Percentiles rank a stretch among this genome's conserved stretches.
These are phyloP conservation scores for Sycophila texana DNA, from an alignment of 2,888 invertebrate species.

Conservation along the genomic window DNA sequence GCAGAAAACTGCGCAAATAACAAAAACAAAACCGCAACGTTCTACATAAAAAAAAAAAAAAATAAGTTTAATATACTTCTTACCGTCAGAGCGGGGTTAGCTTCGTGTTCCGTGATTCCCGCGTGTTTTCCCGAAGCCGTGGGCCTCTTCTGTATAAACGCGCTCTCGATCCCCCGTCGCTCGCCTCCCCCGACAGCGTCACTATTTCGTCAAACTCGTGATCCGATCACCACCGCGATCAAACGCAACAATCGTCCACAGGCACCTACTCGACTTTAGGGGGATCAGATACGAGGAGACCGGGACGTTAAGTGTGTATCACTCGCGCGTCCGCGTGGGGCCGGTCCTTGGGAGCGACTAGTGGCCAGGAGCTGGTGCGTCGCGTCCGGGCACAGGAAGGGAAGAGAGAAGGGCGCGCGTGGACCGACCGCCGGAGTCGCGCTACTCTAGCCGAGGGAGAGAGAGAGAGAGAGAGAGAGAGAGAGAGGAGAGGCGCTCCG, in stretches of 20 bases:
- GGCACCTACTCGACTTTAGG: background rate
- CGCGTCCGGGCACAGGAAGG: slow-evolving; percentile 67
- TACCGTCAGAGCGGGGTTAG: slow-evolving; percentile 71
- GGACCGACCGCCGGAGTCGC: slow-evolving; percentile 2
- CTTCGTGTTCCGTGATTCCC: slow-evolving; percentile 54
- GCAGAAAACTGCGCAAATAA: background rate
- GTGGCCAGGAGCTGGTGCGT: too few relatives aligned
- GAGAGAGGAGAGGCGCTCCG: slow-evolving; percentile 71
- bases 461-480: slow-evolving; percentile 57
- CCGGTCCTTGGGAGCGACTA: too few relatives aligned
- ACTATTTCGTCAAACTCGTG: too few relatives aligned
- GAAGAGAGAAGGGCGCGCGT: slow-evolving; percentile 12
- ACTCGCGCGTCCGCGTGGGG: too few relatives aligned
- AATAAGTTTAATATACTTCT: slow-evolving; percentile 49
- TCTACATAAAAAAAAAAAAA: background rate
- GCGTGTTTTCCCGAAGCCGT: slow-evolving; percentile 57
- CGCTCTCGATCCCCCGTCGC: background rate
- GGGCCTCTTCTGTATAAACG: too few relatives aligned
- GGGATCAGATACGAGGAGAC: too few relatives aligned
- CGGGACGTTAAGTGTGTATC: too few relatives aligned
- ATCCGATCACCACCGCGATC: too few relatives aligned
- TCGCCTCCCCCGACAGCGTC: too few relatives aligned
- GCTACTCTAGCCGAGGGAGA: background rate
- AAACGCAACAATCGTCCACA: too few relatives aligned
- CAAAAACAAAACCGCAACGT: background rate